Evolutionary conservation across 1,140 invertebrate genomes (phyloP), one percentile per base, ranked within the genome.

Genomic region (Drosophila tani): DNA sequence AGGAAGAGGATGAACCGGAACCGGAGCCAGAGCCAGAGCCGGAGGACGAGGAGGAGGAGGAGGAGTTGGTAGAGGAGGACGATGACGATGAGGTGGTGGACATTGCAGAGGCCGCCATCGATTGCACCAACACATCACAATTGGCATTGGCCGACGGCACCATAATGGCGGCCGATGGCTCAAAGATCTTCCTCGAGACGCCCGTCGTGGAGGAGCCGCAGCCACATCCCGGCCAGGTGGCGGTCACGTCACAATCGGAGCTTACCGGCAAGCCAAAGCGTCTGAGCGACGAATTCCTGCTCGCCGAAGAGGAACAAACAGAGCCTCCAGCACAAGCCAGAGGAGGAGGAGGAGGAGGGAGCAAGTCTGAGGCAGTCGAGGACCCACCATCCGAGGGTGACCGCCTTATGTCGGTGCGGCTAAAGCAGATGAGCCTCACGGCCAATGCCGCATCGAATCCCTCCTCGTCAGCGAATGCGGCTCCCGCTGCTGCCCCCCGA

Each of bases 271-370:
- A 92, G 46, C 92, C 92, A 12, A 93, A 93, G 58, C 85, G 92
- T 14, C 75, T 93, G 12, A 93, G 92, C 60, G 92, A 93, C 66
- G 92, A 93, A 57, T 93, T 93, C 51, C 70, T 84, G 53, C 56
- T 81, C 50, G 68, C n/a, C 1, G 82, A 82, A 24, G 69, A 81
- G 9, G 67, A 70, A 4, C 78, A 75, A 17, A 5, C 51, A 15
- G 65, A 78, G 19, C 49, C 56, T 6, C 50, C 65, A 15, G 19
- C 32, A 14, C 50, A 50, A 24, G 40, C 32, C 9, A 43, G 47
- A 19, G 40, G 29, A 12, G 64, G 47, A 19, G 40, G 29, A 12
- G 64, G 32, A n/a, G 41, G 32, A 8, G 60, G 63, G 55, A 60
- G 49, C 27, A 90, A 85, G 82, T 66, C 82, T 58, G 76, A 82